Evolutionary conservation across 2,113 vertebrate species (phyloP).

Genomic region (Tyto alba): DNA sequence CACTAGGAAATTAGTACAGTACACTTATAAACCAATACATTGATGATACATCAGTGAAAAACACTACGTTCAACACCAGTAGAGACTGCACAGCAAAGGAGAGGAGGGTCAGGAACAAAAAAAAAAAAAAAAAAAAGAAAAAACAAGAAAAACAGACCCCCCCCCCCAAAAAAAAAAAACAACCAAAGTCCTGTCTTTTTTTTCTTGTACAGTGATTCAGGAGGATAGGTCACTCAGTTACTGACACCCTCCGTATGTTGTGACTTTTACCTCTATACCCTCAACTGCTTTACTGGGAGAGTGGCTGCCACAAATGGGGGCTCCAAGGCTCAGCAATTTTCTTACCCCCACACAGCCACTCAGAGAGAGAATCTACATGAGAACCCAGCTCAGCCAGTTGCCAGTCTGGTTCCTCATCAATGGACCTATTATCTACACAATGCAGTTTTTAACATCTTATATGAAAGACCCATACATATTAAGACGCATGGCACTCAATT

Average conservation of each 20-base stretch:
- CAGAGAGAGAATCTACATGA: not conserved
- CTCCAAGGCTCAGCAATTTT: not conserved
- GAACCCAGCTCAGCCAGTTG: not conserved
- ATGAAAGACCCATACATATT: conserved; percentile 34
- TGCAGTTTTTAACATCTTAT: conserved; percentile 33
- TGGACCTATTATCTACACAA: conserved; percentile 25
- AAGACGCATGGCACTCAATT: not conserved
- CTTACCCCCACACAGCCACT: not conserved
- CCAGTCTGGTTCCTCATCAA: not conserved
- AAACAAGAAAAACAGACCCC: not conserved
- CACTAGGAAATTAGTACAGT: not conserved
- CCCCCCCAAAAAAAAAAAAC: not conserved
- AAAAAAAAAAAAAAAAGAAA: not conserved
- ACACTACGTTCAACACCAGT: not conserved
- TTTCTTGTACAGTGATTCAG: not conserved
- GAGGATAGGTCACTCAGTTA: not conserved
- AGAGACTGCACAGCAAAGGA: not conserved
- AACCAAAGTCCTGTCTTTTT: not conserved
- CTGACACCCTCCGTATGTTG: fast-evolving
- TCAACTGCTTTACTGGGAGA: not conserved
- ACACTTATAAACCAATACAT: not conserved
- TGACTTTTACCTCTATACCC: not conserved
- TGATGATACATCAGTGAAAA: not conserved
- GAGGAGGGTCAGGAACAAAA: not conserved
- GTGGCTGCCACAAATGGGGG: not conserved